Evolutionary conservation across 2,797 vertebrate species (phyloP), one percentile per base, ranked within the genome.

Genomic region (Pampus argenteus): DNA sequence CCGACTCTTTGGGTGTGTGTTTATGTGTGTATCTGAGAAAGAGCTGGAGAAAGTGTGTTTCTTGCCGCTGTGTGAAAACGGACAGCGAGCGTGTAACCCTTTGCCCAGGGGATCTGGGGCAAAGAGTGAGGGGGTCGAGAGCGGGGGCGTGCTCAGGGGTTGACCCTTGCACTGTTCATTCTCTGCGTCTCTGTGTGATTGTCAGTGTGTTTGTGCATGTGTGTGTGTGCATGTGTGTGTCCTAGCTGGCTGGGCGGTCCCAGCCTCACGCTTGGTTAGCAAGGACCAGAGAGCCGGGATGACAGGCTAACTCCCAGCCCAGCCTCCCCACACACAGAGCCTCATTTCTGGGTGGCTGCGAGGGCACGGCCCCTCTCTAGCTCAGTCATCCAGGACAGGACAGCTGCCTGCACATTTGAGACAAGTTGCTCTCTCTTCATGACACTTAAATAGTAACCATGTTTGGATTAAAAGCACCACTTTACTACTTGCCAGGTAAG

Each of bases 401-500:
- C 81, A 60, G 69, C 85, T 74, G 78, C 66, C 66, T 72, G 82
- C 69, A 57, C 79, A 52, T 87, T 74, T 87, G 58, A 88, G 87
- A 81, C 83, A 84, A 88, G 85, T 90, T 88, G 50, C 70, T 89
- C 49, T 81, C 80, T 91, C 92, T 95, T 93, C 91, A 97, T 97
- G 96, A 96, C 92, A 93, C 94, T 94, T 88, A 94, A 94, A 95
- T 82, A 81, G 89, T 93, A 94, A 96, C 89, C 95, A 99, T 98
- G 97, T 99, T 98, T 94, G 97, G 97, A 96, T 87, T 99, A 95
- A 98, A 98, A 94, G 96, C 97, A 42, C 97, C 97, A 66, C 96
- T 99, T 79, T 98, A 97, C 96, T 98, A 97, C 95, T 93, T 98
- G 93, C 96, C 97, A 96, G 97, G 97, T 99, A 96, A 97, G 97